Evolutionary conservation across 2,888 invertebrate genomes (phyloP).

Genomic region (Harpalus rubripes): DNA sequence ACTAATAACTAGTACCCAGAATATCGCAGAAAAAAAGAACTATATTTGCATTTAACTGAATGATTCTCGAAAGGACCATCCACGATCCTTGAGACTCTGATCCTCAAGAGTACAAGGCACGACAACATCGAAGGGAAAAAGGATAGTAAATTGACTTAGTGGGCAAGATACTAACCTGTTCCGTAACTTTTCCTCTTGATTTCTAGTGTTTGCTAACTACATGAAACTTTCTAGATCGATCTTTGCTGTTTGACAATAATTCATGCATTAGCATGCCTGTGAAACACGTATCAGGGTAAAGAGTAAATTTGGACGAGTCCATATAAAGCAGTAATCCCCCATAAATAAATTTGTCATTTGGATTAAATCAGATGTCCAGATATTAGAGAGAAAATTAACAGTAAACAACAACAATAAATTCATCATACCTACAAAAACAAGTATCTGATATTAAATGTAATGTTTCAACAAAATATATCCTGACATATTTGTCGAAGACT

Average conservation of each 20-base stretch:
- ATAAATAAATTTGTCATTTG: slow-evolving; percentile 31
- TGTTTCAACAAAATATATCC: background rate
- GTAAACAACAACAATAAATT: slow-evolving; percentile 23
- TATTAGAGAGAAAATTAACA: slow-evolving; percentile 1
- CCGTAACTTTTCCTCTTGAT: background rate
- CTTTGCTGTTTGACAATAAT: background rate
- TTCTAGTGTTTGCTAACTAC: background rate
- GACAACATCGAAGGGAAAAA: background rate
- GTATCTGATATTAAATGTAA: background rate
- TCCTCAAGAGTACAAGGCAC: no score
- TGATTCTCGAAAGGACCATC: no score
- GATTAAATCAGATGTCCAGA: background rate
- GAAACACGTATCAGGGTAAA: background rate
- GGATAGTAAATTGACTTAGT: background rate
- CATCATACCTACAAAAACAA: background rate
- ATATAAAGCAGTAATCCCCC: slow-evolving; percentile 7
- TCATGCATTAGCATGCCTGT: background rate
- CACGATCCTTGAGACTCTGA: no score
- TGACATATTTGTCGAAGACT: background rate
- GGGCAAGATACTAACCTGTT: background rate
- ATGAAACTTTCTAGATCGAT: background rate
- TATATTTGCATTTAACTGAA: no score
- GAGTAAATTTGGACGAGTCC: background rate
- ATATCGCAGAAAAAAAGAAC: no score
- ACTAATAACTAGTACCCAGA: no score